Evolutionary conservation across 2,888 invertebrate species (phyloP), one percentile per base, ranked within the genome.

Genomic region (Chaetogeoica ovagalla): DNA sequence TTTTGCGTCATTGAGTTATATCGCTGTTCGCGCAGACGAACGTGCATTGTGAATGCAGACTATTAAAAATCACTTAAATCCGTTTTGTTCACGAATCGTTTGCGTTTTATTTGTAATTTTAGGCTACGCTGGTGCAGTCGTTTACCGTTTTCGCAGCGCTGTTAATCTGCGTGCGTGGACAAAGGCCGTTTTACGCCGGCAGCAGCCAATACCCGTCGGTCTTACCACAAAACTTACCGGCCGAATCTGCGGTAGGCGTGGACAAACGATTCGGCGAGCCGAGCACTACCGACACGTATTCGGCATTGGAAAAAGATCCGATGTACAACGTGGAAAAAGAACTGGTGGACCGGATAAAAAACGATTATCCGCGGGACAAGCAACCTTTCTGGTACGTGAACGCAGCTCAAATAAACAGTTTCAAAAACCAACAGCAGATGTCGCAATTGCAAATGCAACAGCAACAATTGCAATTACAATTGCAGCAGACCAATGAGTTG

Each of bases 331-430:
- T 77, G 19, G 79, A 93, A 84, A 85, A 85, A 66, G 88, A 89
- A 4, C 86, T 91, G 6, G 87, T 92, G 0, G 88, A 92, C 63
- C 86, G 90, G n/a, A 87, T 93, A 48, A 39, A 71, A 57, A 74
- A n/a, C 21, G 88, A 88, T 59, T 88, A 91, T 85, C 92, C 93
- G 0, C 85, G 88, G 74, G 91, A 92, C 83, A 87, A 91, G 66
- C 90, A 90, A 82, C 93, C 93, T 0, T 93, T 91, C 86, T 93
- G 93, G 93, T 89, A 90, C 82, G 85, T 92, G 74, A 93, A 93
- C 85, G 90, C 91, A 86, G 88, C 90, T 83, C 90, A 90, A 0
- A 88, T 91, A 15, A 91, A 92, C 85, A 89, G 87, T 0, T 43
- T 39, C 13, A 79, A 52, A 55, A 55, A 63, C 21, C 77, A 59